Evolutionary conservation across 2,888 invertebrate genomes (phyloP), one percentile per base, ranked within the genome.

Genomic region (Andrena flavipes): DNA sequence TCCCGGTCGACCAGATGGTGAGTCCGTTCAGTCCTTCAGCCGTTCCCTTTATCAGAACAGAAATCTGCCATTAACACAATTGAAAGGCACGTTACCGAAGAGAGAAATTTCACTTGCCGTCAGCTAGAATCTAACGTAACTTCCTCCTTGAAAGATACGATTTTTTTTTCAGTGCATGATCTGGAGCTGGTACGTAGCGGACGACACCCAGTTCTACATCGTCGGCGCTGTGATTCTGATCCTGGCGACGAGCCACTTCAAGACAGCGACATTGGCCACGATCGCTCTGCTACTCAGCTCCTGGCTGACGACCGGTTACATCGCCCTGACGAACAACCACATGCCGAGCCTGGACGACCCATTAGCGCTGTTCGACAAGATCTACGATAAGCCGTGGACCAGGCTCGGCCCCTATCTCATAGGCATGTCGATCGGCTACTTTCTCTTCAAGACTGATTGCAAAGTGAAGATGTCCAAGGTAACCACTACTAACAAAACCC

Each of bases 321-420:
- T 98, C 56, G 97, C 98, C 0, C 96, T 96, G 93, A 96, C 95
- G 87, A 97, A 97, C 92, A 96, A 97, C 88, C 97, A 97, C 93
- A 96, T 97, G 92, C 97, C 97, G 7, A 95, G 94, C 93, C 96
- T 96, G 20, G 97, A 97, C 90, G 98, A 98, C 92, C 97, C 97
- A 0, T 94, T 98, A 92, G 97, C 97, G 0, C 95, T 97, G 69
- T 98, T 98, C 93, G 98, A 98, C 94, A 97, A 97, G 94, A 97
- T 98, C 88, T 98, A 98, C 93, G 98, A 98, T 94, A 98, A 98
- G 93, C 98, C 98, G 0, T 98, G 98, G 97, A 98, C 98, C 0
- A 94, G 98, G 77, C 94, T 98, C 16, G 98, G 98, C 0, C 98
- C 98, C 0, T 98, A 98, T 93, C 94, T 98, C 2, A 96, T 98